Base-by-base conservation (phyloP, 2,888 invertebrate species). In the Melinopterus prodromus region DNA sequence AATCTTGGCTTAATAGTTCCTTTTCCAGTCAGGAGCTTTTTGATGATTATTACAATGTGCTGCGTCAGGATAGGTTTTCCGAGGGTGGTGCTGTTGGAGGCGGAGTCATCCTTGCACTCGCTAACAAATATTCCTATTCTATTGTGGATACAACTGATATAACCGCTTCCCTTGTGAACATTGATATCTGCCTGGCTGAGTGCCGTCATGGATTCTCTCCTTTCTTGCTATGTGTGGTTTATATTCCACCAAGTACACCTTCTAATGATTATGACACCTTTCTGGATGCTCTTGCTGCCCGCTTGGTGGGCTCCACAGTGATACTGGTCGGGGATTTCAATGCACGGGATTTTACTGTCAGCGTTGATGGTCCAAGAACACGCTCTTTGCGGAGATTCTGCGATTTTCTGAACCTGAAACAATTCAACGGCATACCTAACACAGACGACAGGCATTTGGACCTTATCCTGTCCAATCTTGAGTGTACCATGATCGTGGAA, bases 361-460 rank as follows among this genome's bases (percentile, higher is more conserved):
- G 12, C 9, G 5, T 53, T 7, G 12, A 53, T 53, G 53, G 53
- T 12, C 53, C 53, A 53, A 53, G 53, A 53, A 12, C 53, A 53
- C 53, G 53, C 35, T 26, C 35, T 26, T 26, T 74, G 6, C 74
- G 14, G 15, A 26, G 37, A 74, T 74, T 74, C 35, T 74, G 74
- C 35, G 37, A 74, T 26, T 37, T 74, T 74, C 74, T 74, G 36
- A 35, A 26, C n/a, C 37, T 74, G 35, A 74, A 9, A 26, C 74
- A 74, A 35, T 74, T 74, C n/a, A 74, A 74, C 74, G 26, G 6
- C 6, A 26, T 74, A 74, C 37, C n/a, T 15, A 74, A 74, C 12
- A 26, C 36, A n/a, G 74, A 74, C 15, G n/a, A 26, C 37, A 16
- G 35, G 37, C 35, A 37, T 26, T 26, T 26, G 74, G 74, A 74